phyloP scores from a whole-genome alignment of 1,140 invertebrate species.

The Sycophila sp. region DNA sequence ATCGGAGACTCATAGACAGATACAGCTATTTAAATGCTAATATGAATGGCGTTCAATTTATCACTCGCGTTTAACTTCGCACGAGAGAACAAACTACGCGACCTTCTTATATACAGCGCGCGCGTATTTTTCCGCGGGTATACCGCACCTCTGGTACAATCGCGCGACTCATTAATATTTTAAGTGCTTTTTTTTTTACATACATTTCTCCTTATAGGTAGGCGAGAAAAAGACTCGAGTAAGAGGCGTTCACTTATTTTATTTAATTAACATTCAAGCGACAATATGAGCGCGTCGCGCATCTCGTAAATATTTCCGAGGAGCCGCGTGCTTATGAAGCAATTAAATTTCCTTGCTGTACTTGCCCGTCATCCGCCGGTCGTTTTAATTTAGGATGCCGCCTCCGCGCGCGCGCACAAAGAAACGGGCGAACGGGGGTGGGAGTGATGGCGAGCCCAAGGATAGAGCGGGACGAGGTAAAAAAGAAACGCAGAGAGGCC shows the following conservation, averaged over 20 bases:
- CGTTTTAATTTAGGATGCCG: slow-evolving; percentile 1
- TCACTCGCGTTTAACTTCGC: no score
- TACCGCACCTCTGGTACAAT: no score
- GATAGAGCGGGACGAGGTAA: no score
- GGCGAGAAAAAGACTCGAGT: no score
- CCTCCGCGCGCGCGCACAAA: not conserved
- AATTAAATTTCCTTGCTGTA: slow-evolving; percentile 2
- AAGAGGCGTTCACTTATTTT: no score
- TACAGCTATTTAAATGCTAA: slow-evolving; percentile 12
- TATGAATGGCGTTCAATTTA: not conserved
- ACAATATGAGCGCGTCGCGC: not conserved
- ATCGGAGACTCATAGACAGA: not conserved
- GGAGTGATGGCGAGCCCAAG: not conserved
- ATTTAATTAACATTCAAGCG: slow-evolving; percentile 1
- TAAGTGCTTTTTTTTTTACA: no score
- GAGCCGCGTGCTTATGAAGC: not conserved
- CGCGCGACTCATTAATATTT: not conserved
- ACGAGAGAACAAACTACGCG: no score
- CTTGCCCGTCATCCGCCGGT: no score
- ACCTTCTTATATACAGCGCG: no score
- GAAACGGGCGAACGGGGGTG: not conserved
- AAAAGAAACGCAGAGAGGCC: no score
- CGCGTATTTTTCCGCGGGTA: no score
- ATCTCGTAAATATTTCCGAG: not conserved
- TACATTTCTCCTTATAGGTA: no score